A percentile compares a stretch with the other conserved stretches of the same genome.
phyloP scores from a whole-genome alignment of 2,888 invertebrate genomes.

The Caenorhabditis sp. region DNA sequence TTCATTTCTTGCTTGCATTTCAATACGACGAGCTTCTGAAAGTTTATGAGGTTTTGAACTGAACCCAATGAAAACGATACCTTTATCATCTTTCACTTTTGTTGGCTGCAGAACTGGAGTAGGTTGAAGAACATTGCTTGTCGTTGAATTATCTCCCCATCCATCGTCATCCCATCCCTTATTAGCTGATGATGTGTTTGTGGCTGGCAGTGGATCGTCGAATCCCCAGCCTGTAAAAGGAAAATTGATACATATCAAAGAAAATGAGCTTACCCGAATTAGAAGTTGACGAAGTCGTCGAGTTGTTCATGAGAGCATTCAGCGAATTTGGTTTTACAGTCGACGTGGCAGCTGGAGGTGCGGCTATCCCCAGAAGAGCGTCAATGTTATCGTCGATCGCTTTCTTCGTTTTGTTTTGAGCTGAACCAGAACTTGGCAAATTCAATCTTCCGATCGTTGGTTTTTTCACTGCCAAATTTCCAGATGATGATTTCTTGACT shows the following conservation, averaged over 20 bases:
- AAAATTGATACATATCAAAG: too few relatives aligned
- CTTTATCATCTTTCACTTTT: conserved; percentile 61
- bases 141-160: conserved; percentile 55
- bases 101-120: conserved; percentile 57
- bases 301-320: conserved; percentile 50
- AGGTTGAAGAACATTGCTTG: conserved; percentile 41
- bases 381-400: conserved; percentile 68
- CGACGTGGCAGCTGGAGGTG: conserved; percentile 31
- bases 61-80: not conserved
- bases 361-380: conserved; percentile 61
- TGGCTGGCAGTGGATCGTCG: conserved; percentile 54
- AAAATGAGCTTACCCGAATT: conserved; percentile 3
- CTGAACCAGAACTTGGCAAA: conserved; percentile 34
- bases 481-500: conserved; percentile 29
- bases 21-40: conserved; percentile 70
- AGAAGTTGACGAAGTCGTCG: conserved; percentile 13
- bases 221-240: conserved; percentile 59
- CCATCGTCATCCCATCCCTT: conserved; percentile 67
- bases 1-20: conserved; percentile 76
- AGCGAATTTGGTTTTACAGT: conserved; percentile 44
- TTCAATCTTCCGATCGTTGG: conserved; percentile 59
- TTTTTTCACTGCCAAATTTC: conserved; percentile 29
- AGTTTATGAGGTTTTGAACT: not conserved
- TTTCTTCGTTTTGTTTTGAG: conserved; percentile 55
- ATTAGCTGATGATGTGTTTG: conserved; percentile 24